These are phyloP conservation scores for Baryphthengus martii DNA, from an alignment of 2,113 vertebrate genomes.

Conservation along the genomic window DNA sequence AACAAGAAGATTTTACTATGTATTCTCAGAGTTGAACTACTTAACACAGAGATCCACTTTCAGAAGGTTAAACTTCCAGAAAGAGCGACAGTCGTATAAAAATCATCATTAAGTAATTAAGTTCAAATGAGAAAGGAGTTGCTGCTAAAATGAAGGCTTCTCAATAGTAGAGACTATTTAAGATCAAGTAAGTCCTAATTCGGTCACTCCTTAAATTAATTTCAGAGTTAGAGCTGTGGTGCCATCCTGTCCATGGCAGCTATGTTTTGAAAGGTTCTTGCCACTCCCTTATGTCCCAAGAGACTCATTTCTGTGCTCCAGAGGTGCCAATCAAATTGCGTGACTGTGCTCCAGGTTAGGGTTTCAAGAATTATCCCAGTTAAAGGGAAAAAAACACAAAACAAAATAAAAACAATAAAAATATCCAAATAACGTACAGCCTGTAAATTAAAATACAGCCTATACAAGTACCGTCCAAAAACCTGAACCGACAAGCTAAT, in stretches of 20 bases:
- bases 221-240: background rate
- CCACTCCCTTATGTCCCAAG: background rate
- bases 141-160: background rate
- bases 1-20: background rate
- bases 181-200: background rate
- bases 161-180: background rate
- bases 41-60: background rate
- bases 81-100: background rate
- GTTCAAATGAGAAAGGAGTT: background rate
- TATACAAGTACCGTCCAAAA: background rate
- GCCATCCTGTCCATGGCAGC: constrained; percentile 6
- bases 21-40: background rate
- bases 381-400: background rate
- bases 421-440: background rate
- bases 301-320: background rate
- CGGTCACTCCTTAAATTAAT: background rate
- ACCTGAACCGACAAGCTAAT: background rate
- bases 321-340: constrained; percentile 8
- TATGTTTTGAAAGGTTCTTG: constrained; percentile 8
- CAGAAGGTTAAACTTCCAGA: background rate
- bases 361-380: background rate
- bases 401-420: background rate
- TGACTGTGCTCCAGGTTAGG: background rate
- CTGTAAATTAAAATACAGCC: background rate
- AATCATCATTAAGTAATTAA: background rate